Evolutionary conservation across 2,888 invertebrate genomes (phyloP).

Genomic region (Microctonus brassicae): DNA sequence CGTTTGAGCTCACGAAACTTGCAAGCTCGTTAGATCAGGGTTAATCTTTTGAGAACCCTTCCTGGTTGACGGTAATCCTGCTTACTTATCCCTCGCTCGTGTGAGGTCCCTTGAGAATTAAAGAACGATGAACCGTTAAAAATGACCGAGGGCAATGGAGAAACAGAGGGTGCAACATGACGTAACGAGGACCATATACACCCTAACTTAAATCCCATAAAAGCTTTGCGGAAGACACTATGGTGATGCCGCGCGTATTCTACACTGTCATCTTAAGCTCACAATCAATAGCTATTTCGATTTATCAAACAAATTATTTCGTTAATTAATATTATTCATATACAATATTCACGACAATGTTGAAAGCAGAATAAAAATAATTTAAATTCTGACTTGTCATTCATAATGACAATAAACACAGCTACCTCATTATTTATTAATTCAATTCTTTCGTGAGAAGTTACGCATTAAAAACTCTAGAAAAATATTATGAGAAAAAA

Average conservation of each 20-base stretch:
- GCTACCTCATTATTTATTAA: conserved; percentile 32
- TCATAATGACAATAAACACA: conserved; percentile 28
- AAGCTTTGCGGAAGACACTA: background rate
- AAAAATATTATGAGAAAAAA: background rate
- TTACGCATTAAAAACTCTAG: background rate
- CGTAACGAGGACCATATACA: background rate
- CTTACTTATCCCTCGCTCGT: conserved; percentile 21
- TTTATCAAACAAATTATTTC: background rate
- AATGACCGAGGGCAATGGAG: background rate
- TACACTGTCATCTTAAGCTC: too few species aligned
- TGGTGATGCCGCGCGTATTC: too few species aligned
- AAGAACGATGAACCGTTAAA: conserved; percentile 31
- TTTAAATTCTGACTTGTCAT: conserved; percentile 22
- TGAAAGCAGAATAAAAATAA: background rate
- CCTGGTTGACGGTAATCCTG: conserved; percentile 32
- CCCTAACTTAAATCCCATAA: background rate
- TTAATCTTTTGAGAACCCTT: conserved; percentile 36
- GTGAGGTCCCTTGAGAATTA: conserved; percentile 22
- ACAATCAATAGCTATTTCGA: too few species aligned
- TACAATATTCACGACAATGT: background rate
- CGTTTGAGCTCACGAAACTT: conserved; percentile 21
- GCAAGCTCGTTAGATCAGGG: conserved; percentile 32
- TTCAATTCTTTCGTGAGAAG: conserved; percentile 16
- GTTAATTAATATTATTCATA: background rate
- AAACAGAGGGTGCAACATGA: background rate